A percentile compares a stretch with the other conserved stretches of the same genome.
Conservation (phyloP, 2,888 invertebrate species). For the Phlogophora meticulosa region DNA sequence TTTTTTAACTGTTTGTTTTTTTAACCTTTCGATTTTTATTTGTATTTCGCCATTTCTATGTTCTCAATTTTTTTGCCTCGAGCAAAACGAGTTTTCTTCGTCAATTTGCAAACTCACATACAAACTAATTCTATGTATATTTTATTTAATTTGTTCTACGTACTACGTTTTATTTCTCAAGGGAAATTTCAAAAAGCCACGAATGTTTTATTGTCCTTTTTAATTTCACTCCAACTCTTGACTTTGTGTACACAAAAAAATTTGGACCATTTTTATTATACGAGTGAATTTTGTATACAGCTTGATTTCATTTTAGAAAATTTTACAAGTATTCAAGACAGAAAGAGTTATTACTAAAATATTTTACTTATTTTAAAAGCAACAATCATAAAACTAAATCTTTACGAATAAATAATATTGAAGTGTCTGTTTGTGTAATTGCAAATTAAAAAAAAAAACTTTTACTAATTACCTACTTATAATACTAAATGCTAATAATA, state of each 20-base stretch:
- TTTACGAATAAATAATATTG: background rate
- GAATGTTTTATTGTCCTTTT: conserved; percentile 53
- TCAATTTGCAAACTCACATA: conserved; percentile 25
- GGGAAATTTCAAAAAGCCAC: conserved; percentile 56
- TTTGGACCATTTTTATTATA: conserved; percentile 27
- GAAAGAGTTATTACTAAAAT: no score
- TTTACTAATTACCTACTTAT: no score
- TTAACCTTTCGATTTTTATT: no score
- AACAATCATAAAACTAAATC: background rate
- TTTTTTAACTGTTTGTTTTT: no score
- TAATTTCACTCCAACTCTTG: conserved; percentile 51
- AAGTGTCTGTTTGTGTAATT: no score
- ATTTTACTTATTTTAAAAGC: background rate
- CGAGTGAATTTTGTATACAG: conserved; percentile 23
- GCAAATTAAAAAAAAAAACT: no score
- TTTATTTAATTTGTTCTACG: conserved; percentile 52
- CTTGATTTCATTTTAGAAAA: conserved; percentile 11
- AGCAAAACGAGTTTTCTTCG: conserved; percentile 4
- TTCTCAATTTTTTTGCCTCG: background rate
- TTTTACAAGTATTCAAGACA: background rate
- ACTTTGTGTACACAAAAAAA: conserved; percentile 18
- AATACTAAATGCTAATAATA: no score
- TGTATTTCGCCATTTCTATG: no score
- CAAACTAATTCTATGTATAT: conserved; percentile 47
- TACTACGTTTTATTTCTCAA: conserved; percentile 43